phyloP scores from a whole-genome alignment of 2,888 invertebrate genomes.

The Cheilosia vernalis region DNA sequence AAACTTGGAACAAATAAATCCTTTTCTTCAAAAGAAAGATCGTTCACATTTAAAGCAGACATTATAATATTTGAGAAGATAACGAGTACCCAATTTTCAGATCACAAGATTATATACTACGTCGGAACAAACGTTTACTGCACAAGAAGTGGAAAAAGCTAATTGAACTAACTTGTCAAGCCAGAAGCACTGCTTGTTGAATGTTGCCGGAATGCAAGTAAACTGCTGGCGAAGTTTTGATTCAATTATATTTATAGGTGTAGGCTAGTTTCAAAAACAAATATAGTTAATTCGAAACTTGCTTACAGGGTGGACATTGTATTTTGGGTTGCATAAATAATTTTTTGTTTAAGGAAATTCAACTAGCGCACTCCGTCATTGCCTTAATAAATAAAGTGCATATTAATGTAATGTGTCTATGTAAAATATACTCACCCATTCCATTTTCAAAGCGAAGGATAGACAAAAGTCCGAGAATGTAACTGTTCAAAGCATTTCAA shows the following conservation, averaged over 20 bases:
- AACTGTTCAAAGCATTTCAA: too few species aligned
- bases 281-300: conserved; percentile 4
- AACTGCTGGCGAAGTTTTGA: conserved; percentile 33
- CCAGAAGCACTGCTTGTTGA: conserved; percentile 48
- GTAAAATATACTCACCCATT: too few species aligned
- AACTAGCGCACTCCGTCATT: too few species aligned
- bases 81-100: not conserved
- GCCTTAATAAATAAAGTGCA: too few species aligned
- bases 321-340: not conserved
- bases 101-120: not conserved
- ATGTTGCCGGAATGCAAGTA: conserved; percentile 49
- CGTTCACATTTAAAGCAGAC: conserved; percentile 79
- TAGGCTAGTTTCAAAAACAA: not conserved
- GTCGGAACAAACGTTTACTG: not conserved
- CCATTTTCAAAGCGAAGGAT: too few species aligned
- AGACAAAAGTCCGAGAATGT: too few species aligned
- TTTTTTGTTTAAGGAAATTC: not conserved
- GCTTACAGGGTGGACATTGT: conserved; percentile 49
- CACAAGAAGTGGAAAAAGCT: not conserved
- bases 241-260: not conserved
- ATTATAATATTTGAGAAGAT: conserved; percentile 61
- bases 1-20: conserved; percentile 86
- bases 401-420: too few species aligned
- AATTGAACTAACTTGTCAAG: not conserved
- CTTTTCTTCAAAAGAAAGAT: conserved; percentile 85